These are phyloP conservation scores for Seriola rivoliana DNA, from an alignment of 2,113 vertebrate species.

Conservation along the genomic window DNA sequence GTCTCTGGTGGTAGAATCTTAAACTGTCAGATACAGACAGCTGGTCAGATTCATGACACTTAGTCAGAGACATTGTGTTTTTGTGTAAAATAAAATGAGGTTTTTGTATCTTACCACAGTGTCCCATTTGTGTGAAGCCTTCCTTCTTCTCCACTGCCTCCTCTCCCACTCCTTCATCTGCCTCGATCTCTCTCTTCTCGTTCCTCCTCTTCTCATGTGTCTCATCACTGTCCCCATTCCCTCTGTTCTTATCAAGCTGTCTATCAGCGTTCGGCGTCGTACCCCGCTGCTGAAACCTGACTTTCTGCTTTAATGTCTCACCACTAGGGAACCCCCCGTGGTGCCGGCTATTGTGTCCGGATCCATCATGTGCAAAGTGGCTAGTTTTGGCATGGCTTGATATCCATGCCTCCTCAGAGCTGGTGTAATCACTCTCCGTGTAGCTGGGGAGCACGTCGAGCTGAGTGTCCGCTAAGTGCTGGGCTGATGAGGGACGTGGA, in stretches of 20 bases:
- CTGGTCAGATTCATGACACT: not conserved
- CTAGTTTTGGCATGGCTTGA: conserved; percentile 47
- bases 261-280: conserved; percentile 37
- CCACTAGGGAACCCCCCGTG: conserved; percentile 39
- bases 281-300: conserved; percentile 66
- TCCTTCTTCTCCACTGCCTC: conserved; percentile 64
- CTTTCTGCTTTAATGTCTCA: conserved; percentile 72
- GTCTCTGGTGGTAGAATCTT: no score
- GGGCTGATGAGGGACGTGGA: conserved; percentile 56
- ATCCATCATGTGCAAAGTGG: conserved; percentile 58
- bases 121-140: conserved; percentile 44
- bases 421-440: conserved; percentile 62
- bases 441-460: conserved; percentile 61
- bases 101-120: conserved; percentile 67
- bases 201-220: conserved; percentile 78
- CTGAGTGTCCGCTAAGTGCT: conserved; percentile 76
- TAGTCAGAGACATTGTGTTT: not conserved
- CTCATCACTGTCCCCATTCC: conserved; percentile 67
- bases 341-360: conserved; percentile 35
- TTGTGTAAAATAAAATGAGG: not conserved
- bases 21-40: no score
- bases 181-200: conserved; percentile 76
- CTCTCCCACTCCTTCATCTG: conserved; percentile 82
- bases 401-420: conserved; percentile 76
- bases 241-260: conserved; percentile 63